Conservation (phyloP, 1,140 invertebrate genomes). For the Apis cerana region DNA sequence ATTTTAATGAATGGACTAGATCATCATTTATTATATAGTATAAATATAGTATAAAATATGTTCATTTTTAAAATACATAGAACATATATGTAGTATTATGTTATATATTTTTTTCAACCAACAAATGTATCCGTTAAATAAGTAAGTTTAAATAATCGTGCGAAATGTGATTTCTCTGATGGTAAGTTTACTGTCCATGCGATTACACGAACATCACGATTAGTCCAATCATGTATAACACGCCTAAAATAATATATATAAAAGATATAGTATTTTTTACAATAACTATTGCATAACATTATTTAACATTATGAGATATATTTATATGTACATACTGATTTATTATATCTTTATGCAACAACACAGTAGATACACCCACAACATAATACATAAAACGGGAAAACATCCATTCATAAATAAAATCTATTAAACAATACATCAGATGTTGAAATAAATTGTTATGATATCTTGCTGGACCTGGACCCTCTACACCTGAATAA, state of each 20-base stretch:
- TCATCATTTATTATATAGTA: conserved; percentile 29
- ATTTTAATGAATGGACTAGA: conserved; percentile 59
- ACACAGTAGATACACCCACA: conserved; percentile 84
- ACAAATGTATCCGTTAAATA: conserved; percentile 86
- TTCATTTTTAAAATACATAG: background rate
- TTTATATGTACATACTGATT: conserved; percentile 82
- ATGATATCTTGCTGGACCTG: conserved; percentile 70
- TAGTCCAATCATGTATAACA: conserved; percentile 82
- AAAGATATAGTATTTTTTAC: conserved; percentile 10
- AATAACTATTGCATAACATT: background rate
- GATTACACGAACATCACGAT: conserved; percentile 82
- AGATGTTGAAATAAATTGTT: conserved; percentile 78
- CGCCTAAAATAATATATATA: conserved; percentile 78
- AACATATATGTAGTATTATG: conserved; percentile 8
- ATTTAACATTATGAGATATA: background rate
- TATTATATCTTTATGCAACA: conserved; percentile 87
- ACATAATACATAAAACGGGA: conserved; percentile 81
- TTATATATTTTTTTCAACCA: conserved; percentile 80
- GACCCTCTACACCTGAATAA: conserved; percentile 75
- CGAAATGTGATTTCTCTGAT: conserved; percentile 84
- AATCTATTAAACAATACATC: conserved; percentile 79
- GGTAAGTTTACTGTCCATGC: conserved; percentile 86
- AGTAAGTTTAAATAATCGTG: conserved; percentile 82
- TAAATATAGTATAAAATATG: conserved; percentile 41
- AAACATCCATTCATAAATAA: conserved; percentile 82